phyloP scores from a whole-genome alignment of 2,113 vertebrate genomes.

The Anarrhichthys ocellatus region DNA sequence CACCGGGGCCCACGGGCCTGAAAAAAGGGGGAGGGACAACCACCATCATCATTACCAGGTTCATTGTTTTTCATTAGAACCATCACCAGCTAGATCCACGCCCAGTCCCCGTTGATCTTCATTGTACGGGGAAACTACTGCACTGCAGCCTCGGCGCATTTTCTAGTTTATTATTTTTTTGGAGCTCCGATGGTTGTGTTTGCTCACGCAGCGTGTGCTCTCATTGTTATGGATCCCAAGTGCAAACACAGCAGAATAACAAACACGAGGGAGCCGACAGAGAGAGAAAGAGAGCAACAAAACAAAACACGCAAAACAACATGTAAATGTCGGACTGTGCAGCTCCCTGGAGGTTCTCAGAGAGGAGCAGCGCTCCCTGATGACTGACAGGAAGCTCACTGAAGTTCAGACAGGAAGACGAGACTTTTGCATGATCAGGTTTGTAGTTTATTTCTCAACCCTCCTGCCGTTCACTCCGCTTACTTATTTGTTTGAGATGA shows the following conservation, averaged over 20 bases:
- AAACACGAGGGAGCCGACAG: slow-evolving; percentile 45
- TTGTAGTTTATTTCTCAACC: no score
- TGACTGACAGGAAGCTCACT: slow-evolving; percentile 38
- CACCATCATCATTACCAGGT: slow-evolving; percentile 17
- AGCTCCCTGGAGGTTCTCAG: slow-evolving; percentile 33
- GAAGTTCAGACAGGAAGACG: no score
- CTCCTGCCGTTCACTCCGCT: no score
- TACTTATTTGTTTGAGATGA: no score
- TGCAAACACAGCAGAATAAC: slow-evolving; percentile 65
- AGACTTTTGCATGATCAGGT: no score
- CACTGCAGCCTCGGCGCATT: slow-evolving; percentile 58
- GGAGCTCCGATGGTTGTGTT: slow-evolving; percentile 62
- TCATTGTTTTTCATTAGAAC: slow-evolving; percentile 31
- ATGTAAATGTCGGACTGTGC: slow-evolving; percentile 43
- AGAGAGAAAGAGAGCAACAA: slow-evolving; percentile 36
- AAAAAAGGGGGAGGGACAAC: background rate
- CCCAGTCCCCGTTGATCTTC: slow-evolving; percentile 28
- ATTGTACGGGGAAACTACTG: slow-evolving; percentile 52
- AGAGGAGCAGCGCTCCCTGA: slow-evolving; percentile 19
- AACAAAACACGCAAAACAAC: slow-evolving; percentile 37
- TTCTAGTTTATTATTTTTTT: slow-evolving; percentile 43
- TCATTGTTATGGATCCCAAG: slow-evolving; percentile 71
- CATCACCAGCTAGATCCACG: slow-evolving; percentile 22
- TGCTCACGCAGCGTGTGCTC: slow-evolving; percentile 55
- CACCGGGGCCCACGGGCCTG: slow-evolving; percentile 70